Conservation (phyloP, 2,113 vertebrate species). For the Leptosomus discolor region DNA sequence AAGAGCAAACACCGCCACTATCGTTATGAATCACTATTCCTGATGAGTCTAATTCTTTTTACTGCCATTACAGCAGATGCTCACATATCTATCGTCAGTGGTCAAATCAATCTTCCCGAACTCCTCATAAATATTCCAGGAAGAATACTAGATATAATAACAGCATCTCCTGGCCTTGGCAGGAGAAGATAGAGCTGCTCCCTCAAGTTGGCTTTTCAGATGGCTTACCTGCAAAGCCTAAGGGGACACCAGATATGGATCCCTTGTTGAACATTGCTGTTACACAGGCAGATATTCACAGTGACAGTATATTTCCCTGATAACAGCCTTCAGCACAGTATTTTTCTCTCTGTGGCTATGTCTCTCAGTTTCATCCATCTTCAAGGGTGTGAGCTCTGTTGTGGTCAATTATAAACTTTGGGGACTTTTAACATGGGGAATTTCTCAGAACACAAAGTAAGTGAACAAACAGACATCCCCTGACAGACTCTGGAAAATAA, state of each 20-base stretch:
- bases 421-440: not conserved
- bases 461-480: not conserved
- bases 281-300: not conserved
- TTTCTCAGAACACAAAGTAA: not conserved
- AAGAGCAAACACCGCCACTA: conserved; percentile 36
- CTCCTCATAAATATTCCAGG: conserved; percentile 56
- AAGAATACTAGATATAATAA: not conserved
- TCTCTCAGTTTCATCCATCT: not conserved
- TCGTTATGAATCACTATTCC: conserved; percentile 70
- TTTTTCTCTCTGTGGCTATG: not conserved
- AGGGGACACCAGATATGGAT: not conserved
- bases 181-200: not conserved
- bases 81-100: conserved; percentile 58
- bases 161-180: not conserved
- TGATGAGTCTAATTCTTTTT: conserved; percentile 76
- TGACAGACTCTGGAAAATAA: not conserved
- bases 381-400: not conserved
- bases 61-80: conserved; percentile 71
- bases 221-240: not conserved
- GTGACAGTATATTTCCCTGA: not conserved
- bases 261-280: not conserved
- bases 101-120: conserved; percentile 59
- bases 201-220: not conserved
- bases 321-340: not conserved
- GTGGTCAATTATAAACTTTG: not conserved